These are phyloP conservation scores for Mohoua ochrocephala DNA, from an alignment of 2,113 vertebrate species.

Conservation along the genomic window DNA sequence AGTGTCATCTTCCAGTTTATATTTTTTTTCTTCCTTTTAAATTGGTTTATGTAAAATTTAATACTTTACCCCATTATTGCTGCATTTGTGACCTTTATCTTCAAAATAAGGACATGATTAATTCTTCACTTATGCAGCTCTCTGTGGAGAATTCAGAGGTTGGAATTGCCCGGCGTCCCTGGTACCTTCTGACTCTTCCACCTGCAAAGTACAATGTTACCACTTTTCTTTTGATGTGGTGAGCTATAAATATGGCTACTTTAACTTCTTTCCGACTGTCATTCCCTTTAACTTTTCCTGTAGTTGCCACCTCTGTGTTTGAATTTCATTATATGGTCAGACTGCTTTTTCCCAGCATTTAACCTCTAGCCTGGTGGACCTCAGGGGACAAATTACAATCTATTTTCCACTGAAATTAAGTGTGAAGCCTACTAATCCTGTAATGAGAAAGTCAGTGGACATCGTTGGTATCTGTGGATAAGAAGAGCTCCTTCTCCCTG, in stretches of 20 bases:
- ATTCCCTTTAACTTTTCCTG: background rate
- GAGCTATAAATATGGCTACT: background rate
- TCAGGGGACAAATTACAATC: background rate
- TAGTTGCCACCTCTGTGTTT: background rate
- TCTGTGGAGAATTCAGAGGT: background rate
- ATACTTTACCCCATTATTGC: background rate
- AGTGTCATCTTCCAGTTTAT: background rate
- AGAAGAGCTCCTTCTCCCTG: background rate
- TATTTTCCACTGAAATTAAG: constrained; percentile 23
- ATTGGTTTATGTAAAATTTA: background rate
- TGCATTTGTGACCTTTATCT: background rate
- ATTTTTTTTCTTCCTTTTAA: background rate
- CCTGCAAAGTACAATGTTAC: background rate
- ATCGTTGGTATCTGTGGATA: background rate
- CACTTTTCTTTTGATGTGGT: background rate
- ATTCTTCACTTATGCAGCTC: background rate
- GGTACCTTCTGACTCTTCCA: background rate
- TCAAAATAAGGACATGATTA: background rate
- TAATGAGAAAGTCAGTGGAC: background rate
- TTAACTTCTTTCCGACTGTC: background rate
- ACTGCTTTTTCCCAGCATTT: background rate
- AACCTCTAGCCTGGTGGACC: background rate
- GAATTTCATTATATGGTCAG: background rate
- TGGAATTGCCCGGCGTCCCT: background rate
- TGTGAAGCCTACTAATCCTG: background rate